Percentiles rank a stretch among this genome's conserved stretches.
phyloP scores from a whole-genome alignment of 1,140 invertebrate species.

The Drosophila orena region DNA sequence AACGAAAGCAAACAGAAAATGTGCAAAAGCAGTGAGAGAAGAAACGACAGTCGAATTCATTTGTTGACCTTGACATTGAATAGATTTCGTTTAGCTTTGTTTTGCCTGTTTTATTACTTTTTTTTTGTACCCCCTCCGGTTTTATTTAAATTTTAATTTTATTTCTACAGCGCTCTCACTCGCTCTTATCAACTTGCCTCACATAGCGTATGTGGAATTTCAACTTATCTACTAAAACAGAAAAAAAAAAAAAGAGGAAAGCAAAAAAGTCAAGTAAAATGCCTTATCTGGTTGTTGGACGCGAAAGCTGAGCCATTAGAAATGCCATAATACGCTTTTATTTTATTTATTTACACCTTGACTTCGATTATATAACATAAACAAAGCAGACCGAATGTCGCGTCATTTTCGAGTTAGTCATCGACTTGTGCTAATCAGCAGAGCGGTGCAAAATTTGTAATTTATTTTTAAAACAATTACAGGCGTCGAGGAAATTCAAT shows the following conservation, averaged over 20 bases:
- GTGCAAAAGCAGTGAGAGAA: constrained; percentile 43
- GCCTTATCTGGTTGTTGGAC: constrained; percentile 20
- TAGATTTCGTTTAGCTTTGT: constrained; percentile 46
- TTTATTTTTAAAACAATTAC: constrained; percentile 24
- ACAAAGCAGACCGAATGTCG: constrained; percentile 57
- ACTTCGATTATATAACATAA: constrained; percentile 55
- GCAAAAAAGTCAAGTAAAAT: background rate
- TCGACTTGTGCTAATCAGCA: constrained; percentile 53
- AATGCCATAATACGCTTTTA: constrained; percentile 44
- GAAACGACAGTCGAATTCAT: constrained; percentile 40
- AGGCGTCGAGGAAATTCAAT: constrained; percentile 30
- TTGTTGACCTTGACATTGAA: constrained; percentile 76
- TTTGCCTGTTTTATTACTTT: constrained; percentile 11
- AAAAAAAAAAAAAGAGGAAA: background rate
- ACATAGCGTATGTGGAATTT: constrained; percentile 34
- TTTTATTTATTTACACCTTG: constrained; percentile 55
- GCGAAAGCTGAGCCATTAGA: constrained; percentile 15
- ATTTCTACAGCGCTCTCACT: constrained; percentile 17
- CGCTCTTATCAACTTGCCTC: constrained; percentile 18
- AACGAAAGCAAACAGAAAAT: constrained; percentile 42
- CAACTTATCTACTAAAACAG: constrained; percentile 36
- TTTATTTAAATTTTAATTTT: constrained; percentile 43
- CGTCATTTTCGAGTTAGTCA: constrained; percentile 54
- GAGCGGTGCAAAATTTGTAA: constrained; percentile 53
- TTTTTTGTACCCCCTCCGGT: no score